Conservation (phyloP, 2,113 vertebrate species). For the Catharus bicknelli region DNA sequence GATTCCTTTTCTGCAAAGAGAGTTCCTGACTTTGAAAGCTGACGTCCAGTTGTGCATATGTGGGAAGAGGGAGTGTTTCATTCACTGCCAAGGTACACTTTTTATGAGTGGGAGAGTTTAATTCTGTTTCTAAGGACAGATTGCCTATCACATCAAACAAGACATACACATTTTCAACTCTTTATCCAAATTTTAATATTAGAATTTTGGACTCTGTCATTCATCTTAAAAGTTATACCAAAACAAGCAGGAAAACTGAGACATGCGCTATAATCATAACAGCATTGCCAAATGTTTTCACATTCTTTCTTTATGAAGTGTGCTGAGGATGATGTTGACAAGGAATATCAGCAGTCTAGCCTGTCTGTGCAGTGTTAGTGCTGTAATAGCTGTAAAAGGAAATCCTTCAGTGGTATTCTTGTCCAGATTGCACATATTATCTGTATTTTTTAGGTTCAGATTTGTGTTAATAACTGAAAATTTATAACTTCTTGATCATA, state of each 20-base stretch:
- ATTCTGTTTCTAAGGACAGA: not conserved
- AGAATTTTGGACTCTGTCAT: not conserved
- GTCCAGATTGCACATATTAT: not conserved
- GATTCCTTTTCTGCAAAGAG: not conserved
- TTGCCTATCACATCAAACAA: not conserved
- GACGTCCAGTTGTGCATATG: constrained; percentile 15
- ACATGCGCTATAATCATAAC: not conserved
- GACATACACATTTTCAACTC: not conserved
- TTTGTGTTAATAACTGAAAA: not conserved
- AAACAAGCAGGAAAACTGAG: not conserved
- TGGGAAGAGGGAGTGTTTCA: constrained; percentile 17
- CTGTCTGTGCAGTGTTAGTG: not conserved
- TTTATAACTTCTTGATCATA: not conserved
- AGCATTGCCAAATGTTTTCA: not conserved
- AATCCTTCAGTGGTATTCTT: not conserved
- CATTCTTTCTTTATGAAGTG: not conserved
- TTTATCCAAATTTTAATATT: not conserved
- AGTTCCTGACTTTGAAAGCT: constrained; percentile 16
- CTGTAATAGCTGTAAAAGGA: not conserved
- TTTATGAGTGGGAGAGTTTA: not conserved
- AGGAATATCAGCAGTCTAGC: not conserved
- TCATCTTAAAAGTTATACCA: not conserved
- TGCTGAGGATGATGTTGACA: not conserved
- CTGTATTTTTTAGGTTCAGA: not conserved
- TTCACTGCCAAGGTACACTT: constrained; percentile 42